Evolutionary conservation across 2,113 vertebrate genomes (phyloP).

Genomic region (Coregonus clupeaformis): DNA sequence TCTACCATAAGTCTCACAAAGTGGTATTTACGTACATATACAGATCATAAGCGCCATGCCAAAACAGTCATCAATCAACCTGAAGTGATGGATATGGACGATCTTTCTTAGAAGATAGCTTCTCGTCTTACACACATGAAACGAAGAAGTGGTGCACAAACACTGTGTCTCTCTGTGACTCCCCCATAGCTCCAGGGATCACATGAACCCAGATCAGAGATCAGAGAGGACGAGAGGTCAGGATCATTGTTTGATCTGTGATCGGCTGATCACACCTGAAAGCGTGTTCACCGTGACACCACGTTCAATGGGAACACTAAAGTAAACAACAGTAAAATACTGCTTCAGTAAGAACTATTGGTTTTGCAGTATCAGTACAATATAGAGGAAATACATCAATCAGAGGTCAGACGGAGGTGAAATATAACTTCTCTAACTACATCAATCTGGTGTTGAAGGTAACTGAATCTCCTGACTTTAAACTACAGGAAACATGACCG

Average conservation of each 20-base stretch:
- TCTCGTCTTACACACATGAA: conserved; percentile 59
- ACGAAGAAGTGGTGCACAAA: conserved; percentile 31
- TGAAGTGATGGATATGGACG: conserved; percentile 23
- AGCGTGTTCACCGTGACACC: too few relatives aligned
- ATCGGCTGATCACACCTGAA: background rate
- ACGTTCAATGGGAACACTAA: too few relatives aligned
- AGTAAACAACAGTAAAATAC: too few relatives aligned
- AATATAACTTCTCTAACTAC: conserved; percentile 18
- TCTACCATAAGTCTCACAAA: background rate
- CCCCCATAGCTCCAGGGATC: too few relatives aligned
- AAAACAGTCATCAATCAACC: background rate
- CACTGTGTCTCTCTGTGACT: conserved; percentile 21
- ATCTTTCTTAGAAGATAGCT: conserved; percentile 27
- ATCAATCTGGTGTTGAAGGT: background rate
- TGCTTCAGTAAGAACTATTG: too few relatives aligned
- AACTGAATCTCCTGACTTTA: background rate
- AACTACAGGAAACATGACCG: background rate
- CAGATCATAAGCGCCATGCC: conserved; percentile 8
- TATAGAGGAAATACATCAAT: too few relatives aligned
- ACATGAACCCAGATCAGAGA: conserved; percentile 25
- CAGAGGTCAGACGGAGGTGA: conserved; percentile 24
- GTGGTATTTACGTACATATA: background rate
- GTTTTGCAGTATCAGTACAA: too few relatives aligned
- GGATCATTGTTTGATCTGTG: conserved; percentile 40
- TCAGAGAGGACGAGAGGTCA: conserved; percentile 12